A percentile compares a stretch with the other conserved stretches of the same genome.
Conservation (phyloP, 2,888 invertebrate genomes). For the Chalcis sispes region DNA sequence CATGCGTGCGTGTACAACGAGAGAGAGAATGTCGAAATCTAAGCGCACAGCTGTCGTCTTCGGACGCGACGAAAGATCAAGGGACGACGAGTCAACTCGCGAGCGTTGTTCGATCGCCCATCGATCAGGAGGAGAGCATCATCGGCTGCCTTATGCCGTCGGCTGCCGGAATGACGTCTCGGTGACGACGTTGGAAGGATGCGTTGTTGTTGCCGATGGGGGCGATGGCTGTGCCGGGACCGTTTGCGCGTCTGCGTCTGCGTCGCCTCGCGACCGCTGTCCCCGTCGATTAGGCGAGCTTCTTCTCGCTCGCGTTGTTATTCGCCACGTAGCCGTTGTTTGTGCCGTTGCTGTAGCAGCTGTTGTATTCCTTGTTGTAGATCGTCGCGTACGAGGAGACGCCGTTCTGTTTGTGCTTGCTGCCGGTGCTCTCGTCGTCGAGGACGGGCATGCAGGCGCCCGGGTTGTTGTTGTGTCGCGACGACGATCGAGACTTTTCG, state of each 20-base stretch:
- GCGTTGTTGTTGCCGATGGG: no score
- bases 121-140: no score
- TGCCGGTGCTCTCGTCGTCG: conserved; percentile 71
- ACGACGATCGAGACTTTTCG: conserved; percentile 13
- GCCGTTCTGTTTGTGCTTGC: conserved; percentile 70
- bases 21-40: no score
- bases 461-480: conserved; percentile 61
- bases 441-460: conserved; percentile 86
- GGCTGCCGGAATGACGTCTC: no score
- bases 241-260: conserved; percentile 41
- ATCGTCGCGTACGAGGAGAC: conserved; percentile 77
- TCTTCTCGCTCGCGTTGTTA: conserved; percentile 72
- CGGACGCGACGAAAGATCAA: no score
- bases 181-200: no score
- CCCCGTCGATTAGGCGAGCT: conserved; percentile 69
- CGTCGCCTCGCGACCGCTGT: conserved; percentile 37
- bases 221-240: no score
- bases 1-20: no score
- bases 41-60: no score
- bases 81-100: no score
- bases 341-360: conserved; percentile 81
- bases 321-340: conserved; percentile 80
- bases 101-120: no score
- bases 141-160: no score
- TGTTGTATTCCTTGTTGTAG: conserved; percentile 79